Evolutionary conservation across 2,797 vertebrate genomes (phyloP), one percentile per base, ranked within the genome.

Genomic region (Acomys russatus): DNA sequence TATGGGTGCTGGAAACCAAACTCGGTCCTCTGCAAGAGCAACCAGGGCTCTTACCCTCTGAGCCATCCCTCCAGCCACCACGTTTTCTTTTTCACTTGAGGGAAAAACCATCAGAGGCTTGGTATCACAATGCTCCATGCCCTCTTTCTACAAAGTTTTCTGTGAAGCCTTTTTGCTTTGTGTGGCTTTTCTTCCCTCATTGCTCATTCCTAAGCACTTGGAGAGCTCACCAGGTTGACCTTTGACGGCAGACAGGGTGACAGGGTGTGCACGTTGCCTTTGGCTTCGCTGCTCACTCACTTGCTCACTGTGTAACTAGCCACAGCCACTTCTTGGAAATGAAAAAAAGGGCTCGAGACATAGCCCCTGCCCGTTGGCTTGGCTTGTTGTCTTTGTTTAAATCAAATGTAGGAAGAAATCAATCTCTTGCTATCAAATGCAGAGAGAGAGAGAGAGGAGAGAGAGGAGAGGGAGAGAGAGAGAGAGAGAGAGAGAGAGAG

Each of bases 201-300:
- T 61, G 59, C 82, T 96, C 78, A 80, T 59, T 92, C 92, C 83
- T 71, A 63, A 87, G 87, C 76, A 84, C 33, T 1, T 3, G 23
- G n/a, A 94, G 83, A 68, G 35, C 9, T 44, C 68, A 15, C 79
- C 83, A 90, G 83, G 76, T 59, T 88, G 96, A 92, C 56, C 79
- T 96, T 87, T 56, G 84, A 54, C 6, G 85, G 82, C 84, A 95
- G 90, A 94, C 82, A 82, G 93, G 83, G 93, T 3, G 90, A 94
- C 82, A 82, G 93, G 83, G 93, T 3, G 78, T 87, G 90, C 0
- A 0, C 76, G 61, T 78, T 91, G 44, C 77, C 86, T 66, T 91
- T 92, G 95, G 74, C 68, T 56, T 4, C 3, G 0, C 1, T 4
- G 30, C 30, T 82, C 11, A 61, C 38, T 80, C 44, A 25, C 77